Evolutionary conservation across 2,888 invertebrate species (phyloP).

Genomic region (Sminthurides aquaticus): DNA sequence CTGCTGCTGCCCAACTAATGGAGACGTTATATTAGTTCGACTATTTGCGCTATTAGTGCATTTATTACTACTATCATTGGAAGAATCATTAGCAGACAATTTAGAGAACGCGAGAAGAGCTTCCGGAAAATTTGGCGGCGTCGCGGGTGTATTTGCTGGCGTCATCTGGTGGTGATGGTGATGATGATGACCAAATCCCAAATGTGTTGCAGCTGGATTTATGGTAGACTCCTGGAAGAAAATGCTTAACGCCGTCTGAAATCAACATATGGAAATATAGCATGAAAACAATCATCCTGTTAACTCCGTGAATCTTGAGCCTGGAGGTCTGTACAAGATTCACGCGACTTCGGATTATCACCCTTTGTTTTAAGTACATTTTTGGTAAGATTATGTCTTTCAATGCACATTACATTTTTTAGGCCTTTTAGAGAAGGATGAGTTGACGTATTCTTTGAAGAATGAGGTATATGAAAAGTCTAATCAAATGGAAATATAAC

Average conservation of each 20-base stretch:
- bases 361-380: too few relatives aligned
- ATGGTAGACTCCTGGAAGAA: constrained; percentile 89
- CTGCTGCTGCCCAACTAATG: constrained; percentile 15
- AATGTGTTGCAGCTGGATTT: constrained; percentile 26
- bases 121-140: constrained; percentile 89
- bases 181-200: constrained; percentile 6
- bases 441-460: too few relatives aligned
- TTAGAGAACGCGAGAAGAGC: constrained; percentile 80
- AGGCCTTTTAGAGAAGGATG: too few relatives aligned
- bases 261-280: constrained; percentile 8
- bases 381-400: too few relatives aligned
- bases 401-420: too few relatives aligned
- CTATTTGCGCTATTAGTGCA: constrained; percentile 1
- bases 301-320: not conserved
- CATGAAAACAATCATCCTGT: not conserved
- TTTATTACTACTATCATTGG: constrained; percentile 11
- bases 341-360: too few relatives aligned
- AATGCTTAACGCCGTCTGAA: constrained; percentile 85
- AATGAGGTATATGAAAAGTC: too few relatives aligned
- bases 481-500: too few relatives aligned
- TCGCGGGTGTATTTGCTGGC: constrained; percentile 88
- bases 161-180: constrained; percentile 57
- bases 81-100: constrained; percentile 48
- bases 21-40: constrained; percentile 12
- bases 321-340: not conserved